Conservation (phyloP, 2,888 invertebrate species). For the Anoncus sp. region DNA sequence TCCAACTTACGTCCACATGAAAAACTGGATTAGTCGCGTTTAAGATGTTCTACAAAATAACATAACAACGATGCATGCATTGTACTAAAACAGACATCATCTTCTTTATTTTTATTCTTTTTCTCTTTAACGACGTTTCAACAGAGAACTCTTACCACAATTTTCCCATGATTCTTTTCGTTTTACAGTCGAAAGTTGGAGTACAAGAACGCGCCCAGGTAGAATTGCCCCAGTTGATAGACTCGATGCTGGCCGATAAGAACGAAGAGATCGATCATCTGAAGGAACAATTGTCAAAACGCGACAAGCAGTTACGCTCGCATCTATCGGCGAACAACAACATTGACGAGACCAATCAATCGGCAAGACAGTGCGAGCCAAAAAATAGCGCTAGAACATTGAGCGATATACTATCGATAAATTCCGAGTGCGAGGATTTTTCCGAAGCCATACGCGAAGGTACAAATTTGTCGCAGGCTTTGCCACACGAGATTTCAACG, state of each 20-base stretch:
- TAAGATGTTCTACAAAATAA: conserved; percentile 83
- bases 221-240: conserved; percentile 86
- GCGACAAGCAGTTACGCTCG: conserved; percentile 84
- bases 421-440: conserved; percentile 88
- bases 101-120: conserved; percentile 48
- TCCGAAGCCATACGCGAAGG: conserved; percentile 75
- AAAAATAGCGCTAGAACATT: conserved; percentile 89
- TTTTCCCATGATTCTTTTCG: too few relatives aligned
- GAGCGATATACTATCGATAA: conserved; percentile 89
- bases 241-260: conserved; percentile 88
- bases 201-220: conserved; percentile 78
- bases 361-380: conserved; percentile 82
- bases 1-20: conserved; percentile 83
- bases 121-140: too few relatives aligned
- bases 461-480: conserved; percentile 69
- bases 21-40: conserved; percentile 83
- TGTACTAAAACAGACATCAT: conserved; percentile 73
- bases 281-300: conserved; percentile 85
- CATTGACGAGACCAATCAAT: conserved; percentile 85
- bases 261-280: conserved; percentile 88
- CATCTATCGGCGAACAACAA: conserved; percentile 86
- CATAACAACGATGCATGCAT: conserved; percentile 81
- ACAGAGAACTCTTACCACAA: too few relatives aligned
- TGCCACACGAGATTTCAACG: conserved; percentile 73
- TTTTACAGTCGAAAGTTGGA: conserved; percentile 73